These are phyloP conservation scores for Trematomus bernacchii DNA, from an alignment of 2,797 vertebrate species.

Conservation along the genomic window DNA sequence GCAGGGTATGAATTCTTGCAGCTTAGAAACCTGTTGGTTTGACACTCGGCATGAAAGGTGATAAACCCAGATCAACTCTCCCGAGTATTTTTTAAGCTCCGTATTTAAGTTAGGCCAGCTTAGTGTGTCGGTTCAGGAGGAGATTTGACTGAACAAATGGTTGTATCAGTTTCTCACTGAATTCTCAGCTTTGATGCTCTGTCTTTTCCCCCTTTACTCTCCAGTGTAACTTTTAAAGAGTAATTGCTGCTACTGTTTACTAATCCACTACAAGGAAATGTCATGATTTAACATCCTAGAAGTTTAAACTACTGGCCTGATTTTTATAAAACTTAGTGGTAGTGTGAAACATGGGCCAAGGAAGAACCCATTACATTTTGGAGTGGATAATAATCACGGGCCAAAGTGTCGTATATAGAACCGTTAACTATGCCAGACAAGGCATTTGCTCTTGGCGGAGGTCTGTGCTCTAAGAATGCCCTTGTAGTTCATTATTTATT, in stretches of 20 bases:
- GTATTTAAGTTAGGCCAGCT: constrained; percentile 63
- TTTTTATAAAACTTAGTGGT: too few species aligned
- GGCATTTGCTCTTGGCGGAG: too few species aligned
- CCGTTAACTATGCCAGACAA: too few species aligned
- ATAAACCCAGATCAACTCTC: constrained; percentile 55
- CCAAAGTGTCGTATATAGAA: too few species aligned
- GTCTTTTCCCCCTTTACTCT: constrained; percentile 1
- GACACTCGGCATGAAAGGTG: constrained; percentile 49
- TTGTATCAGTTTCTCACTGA: constrained; percentile 29
- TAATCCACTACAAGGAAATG: neutral
- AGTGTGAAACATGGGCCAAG: too few species aligned
- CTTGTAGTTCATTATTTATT: too few species aligned
- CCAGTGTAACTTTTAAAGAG: neutral
- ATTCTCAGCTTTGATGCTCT: constrained; percentile 3
- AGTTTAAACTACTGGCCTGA: too few species aligned
- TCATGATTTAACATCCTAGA: neutral
- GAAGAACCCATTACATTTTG: too few species aligned
- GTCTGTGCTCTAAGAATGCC: too few species aligned
- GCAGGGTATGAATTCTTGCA: constrained; percentile 22
- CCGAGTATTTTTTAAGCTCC: constrained; percentile 52
- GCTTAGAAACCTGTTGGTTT: constrained; percentile 62
- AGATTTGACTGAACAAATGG: constrained; percentile 49
- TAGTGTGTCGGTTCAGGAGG: constrained; percentile 46
- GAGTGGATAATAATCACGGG: too few species aligned
- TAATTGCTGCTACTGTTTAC: neutral